Percentiles rank a stretch among this genome's conserved stretches.
These are phyloP conservation scores for Drosophila persimilis DNA, from an alignment of 1,140 invertebrate species.

Conservation along the genomic window DNA sequence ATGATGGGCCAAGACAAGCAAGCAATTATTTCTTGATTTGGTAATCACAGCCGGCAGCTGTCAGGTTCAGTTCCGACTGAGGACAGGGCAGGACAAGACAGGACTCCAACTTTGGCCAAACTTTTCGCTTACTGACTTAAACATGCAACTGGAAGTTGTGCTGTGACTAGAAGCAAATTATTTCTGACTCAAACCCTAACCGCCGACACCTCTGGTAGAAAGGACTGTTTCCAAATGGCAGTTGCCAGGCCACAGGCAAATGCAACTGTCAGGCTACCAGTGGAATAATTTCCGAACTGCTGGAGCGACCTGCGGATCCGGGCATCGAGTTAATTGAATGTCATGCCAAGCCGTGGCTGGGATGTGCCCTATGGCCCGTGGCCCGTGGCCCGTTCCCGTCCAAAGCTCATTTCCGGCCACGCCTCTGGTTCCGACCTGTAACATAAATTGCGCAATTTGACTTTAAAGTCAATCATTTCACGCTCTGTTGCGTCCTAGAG, in stretches of 20 bases:
- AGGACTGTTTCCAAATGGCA: neutral
- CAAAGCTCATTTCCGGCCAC: constrained; percentile 49
- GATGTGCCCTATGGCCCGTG: constrained; percentile 3
- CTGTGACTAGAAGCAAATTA: too few species aligned
- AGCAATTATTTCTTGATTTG: constrained; percentile 53
- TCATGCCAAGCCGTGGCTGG: constrained; percentile 34
- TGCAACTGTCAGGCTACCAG: too few species aligned
- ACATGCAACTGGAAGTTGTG: too few species aligned
- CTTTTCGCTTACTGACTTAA: too few species aligned
- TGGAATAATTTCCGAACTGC: constrained; percentile 45
- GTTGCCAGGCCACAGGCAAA: neutral
- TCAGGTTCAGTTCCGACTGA: constrained; percentile 33
- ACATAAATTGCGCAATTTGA: constrained; percentile 64
- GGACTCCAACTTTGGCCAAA: neutral
- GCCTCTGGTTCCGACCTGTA: constrained; percentile 8
- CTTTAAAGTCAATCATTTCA: constrained; percentile 76
- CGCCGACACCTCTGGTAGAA: too few species aligned
- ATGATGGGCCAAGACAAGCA: neutral
- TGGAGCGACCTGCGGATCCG: constrained; percentile 2
- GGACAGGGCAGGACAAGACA: constrained; percentile 2
- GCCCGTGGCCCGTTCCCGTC: neutral
- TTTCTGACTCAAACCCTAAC: too few species aligned
- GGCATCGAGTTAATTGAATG: constrained; percentile 72
- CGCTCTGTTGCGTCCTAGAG: neutral
- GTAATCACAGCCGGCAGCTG: constrained; percentile 50